phyloP scores from a whole-genome alignment of 2,888 invertebrate species.

The Protodeltote pygarga region DNA sequence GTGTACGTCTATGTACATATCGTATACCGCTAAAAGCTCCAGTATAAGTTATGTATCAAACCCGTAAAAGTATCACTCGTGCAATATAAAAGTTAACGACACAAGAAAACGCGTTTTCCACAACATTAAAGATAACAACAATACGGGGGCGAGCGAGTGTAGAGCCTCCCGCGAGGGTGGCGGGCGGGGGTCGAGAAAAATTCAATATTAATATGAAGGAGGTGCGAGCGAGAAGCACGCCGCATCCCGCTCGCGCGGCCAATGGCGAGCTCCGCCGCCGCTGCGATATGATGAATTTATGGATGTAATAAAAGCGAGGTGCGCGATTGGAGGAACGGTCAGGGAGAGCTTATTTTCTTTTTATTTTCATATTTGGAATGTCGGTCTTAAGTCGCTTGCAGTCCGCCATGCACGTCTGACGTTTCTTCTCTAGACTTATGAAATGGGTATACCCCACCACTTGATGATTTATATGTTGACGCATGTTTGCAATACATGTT shows the following conservation, averaged over 20 bases:
- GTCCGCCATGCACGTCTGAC: slow-evolving; percentile 63
- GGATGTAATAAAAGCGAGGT: slow-evolving; percentile 92
- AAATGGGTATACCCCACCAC: slow-evolving; percentile 47
- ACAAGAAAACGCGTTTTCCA: slow-evolving; percentile 88
- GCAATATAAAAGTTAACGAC: slow-evolving; percentile 88
- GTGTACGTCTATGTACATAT: slow-evolving; percentile 8
- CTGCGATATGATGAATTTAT: slow-evolving; percentile 93
- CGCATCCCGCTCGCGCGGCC: slow-evolving; percentile 84
- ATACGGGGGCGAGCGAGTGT: slow-evolving; percentile 86
- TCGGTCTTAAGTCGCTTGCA: slow-evolving; percentile 76
- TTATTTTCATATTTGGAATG: slow-evolving; percentile 86
- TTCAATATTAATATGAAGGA: slow-evolving; percentile 94
- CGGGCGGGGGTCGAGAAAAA: slow-evolving; percentile 89
- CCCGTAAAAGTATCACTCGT: slow-evolving; percentile 86
- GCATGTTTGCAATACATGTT: slow-evolving; percentile 31
- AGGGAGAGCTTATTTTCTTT: slow-evolving; percentile 86
- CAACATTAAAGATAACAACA: slow-evolving; percentile 88
- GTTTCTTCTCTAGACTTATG: slow-evolving; percentile 63
- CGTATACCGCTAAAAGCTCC: slow-evolving; percentile 47
- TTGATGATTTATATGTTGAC: slow-evolving; percentile 45
- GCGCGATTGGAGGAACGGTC: slow-evolving; percentile 89
- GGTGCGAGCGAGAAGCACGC: slow-evolving; percentile 87
- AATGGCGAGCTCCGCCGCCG: slow-evolving; percentile 84
- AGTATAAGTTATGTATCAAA: slow-evolving; percentile 83
- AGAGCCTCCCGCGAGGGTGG: slow-evolving; percentile 86